These are phyloP conservation scores for Thyatira batis DNA, from an alignment of 2,888 invertebrate genomes.

Conservation along the genomic window DNA sequence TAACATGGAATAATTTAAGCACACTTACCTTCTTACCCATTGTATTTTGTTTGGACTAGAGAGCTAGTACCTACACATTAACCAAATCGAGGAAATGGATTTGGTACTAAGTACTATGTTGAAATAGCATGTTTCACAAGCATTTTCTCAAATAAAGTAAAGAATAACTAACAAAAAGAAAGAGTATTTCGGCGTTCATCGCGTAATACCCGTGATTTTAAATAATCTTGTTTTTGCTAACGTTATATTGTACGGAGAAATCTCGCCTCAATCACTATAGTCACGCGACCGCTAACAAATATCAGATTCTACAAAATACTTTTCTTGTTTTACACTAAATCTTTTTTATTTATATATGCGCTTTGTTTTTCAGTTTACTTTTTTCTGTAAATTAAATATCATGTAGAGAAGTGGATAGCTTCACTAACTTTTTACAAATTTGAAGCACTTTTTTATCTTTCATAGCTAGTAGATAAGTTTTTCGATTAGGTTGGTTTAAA, in stretches of 20 bases:
- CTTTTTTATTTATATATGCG: no score
- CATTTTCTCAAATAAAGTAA: constrained; percentile 53
- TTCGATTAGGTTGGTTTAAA: no score
- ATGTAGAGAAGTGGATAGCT: no score
- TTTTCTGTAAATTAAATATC: no score
- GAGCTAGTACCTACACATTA: not conserved
- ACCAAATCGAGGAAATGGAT: constrained; percentile 13
- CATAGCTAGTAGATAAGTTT: no score
- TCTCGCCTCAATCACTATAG: constrained; percentile 58
- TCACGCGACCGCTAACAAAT: constrained; percentile 59
- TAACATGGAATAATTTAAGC: not conserved
- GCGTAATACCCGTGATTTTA: constrained; percentile 67
- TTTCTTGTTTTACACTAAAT: constrained; percentile 26
- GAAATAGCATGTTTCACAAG: constrained; percentile 56
- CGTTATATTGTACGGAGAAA: constrained; percentile 51
- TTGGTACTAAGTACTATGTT: constrained; percentile 29
- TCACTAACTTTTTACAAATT: no score
- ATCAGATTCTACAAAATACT: constrained; percentile 16
- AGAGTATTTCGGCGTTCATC: constrained; percentile 54
- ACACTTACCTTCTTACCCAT: not conserved
- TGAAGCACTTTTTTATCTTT: no score
- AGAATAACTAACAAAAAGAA: constrained; percentile 49
- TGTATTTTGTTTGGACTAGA: not conserved
- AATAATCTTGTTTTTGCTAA: constrained; percentile 65
- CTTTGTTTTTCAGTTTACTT: no score